Base-by-base conservation (phyloP, 2,113 vertebrate species). In the Psittacara wagleri region DNA sequence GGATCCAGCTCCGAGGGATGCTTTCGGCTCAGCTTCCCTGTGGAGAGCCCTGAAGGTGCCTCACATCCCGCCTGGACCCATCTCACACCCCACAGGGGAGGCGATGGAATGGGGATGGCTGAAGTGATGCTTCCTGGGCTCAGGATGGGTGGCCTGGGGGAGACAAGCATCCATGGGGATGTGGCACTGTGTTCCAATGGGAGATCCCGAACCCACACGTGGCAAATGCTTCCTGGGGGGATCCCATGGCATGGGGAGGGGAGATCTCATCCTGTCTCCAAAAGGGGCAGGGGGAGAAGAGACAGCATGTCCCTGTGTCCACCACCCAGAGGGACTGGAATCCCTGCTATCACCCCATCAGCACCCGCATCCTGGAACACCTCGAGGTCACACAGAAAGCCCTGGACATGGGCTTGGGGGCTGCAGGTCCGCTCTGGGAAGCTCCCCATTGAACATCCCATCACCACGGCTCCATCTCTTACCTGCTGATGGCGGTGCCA, bases 181-280 rank as follows among this genome's bases (percentile, higher is more conserved):
- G 7, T 0, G 14, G 15, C 87, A n/a, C 12, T 0, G 48, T 2
- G 27, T 13, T 24, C 63, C 78, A 37, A 4, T 7, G n/a, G 0
- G 0, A 15, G 76, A 10, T n/a, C 37, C 41, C 64, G 13, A 22
- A 46, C 11, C 35, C 43, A 10, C 17, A 5, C 0, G 0, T 6
- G 67, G 48, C 28, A 46, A 73, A 28, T 1, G 4, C 2, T 29
- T 78, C 62, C n/a, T 5, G 2, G 17, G 17, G 19, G n/a, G 10
- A 18, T 27, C 55, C 17, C 43, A 0, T 18, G 35, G 70, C 8
- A 13, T 1, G 25, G 28, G 37, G 18, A 77, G 17, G 28, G 54
- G 73, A 52, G n/a, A 10, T 0, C 1, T 41, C 43, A 27, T 0
- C 61, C 25, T 1, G 0, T 5, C 22, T 13, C 43, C 7, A 0